Evolutionary conservation across 64 coral and sea anemone genomes (phyloP), one percentile per base, ranked within the genome.

Genomic region (Montipora efflorescens): DNA sequence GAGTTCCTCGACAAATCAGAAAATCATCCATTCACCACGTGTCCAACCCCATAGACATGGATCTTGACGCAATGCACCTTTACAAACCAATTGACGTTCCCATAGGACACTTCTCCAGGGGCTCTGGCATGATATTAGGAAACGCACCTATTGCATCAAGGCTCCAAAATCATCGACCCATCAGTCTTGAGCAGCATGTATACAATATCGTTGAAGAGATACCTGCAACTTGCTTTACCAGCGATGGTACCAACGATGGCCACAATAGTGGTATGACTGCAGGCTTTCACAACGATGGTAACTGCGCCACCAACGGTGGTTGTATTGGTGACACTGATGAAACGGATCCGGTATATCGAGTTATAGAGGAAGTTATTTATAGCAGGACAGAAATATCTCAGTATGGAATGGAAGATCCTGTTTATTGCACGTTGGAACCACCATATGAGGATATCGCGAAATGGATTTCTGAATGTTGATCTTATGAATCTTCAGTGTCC

Each of bases 121-220:
- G 22, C 1, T 21, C 13, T 5, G 55, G 61, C 13, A n/a, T 7
- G 3, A 48, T 0, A 1, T 1, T 28, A 5, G 59, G 7, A 5
- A 8, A 14, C 59, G 5, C 4, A 3, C 1, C 52, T 55, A 55
- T 55, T 55, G 52, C 36, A 55, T 3, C 16, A 11, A 55, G 5
- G 18, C 7, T 11, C 3, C 14, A 67, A 7, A 84, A 84, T 13
- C 36, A 36, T 36, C 36, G 66, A 0, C 64, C 64, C 7, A 47
- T 86, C 13, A 86, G 46, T 86, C 67, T 21, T 11, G 82, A 86
- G 66, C 82, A 86, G 47, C 82, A 36, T 11, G 82, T 86, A 18
- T 86, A 86, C 46, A 86, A 71, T 51, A 18, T 86, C 61, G 66
- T 86, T 2, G 82, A 86, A n/a, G 82, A 86, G 8, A 8, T 86